Evolutionary conservation across 2,797 vertebrate species (phyloP).

Genomic region (Xyrichtys novacula): DNA sequence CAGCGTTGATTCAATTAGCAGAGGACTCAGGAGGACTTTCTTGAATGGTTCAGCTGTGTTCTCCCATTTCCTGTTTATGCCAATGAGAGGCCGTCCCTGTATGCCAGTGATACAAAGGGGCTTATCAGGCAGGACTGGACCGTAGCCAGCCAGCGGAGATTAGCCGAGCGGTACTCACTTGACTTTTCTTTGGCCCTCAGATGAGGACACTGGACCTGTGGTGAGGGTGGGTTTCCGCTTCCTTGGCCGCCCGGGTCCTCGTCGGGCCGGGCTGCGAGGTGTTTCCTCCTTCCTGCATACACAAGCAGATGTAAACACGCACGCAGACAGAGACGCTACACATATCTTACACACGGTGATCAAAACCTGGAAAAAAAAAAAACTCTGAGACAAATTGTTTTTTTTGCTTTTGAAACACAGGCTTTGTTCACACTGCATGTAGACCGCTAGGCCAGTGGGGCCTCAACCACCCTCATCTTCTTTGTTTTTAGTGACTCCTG

Average conservation of each 20-base stretch:
- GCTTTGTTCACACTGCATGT: too few species aligned
- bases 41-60: slow-evolving; percentile 63
- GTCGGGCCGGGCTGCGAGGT: slow-evolving; percentile 91
- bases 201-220: slow-evolving; percentile 72
- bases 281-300: slow-evolving; percentile 92
- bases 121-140: slow-evolving; percentile 60
- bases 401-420: too few species aligned
- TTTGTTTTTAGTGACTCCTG: too few species aligned
- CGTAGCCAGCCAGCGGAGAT: slow-evolving; percentile 42
- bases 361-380: too few species aligned
- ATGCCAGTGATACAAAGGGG: slow-evolving; percentile 48
- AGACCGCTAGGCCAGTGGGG: too few species aligned
- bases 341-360: not conserved
- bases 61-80: slow-evolving; percentile 79
- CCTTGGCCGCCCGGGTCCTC: slow-evolving; percentile 93
- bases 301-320: slow-evolving; percentile 56
- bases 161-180: slow-evolving; percentile 87
- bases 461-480: too few species aligned
- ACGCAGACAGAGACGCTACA: slow-evolving; percentile 20
- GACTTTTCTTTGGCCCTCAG: slow-evolving; percentile 87
- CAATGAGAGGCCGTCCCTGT: slow-evolving; percentile 58
- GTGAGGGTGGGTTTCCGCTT: slow-evolving; percentile 88
- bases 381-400: too few species aligned
- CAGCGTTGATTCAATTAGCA: slow-evolving; percentile 60
- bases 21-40: slow-evolving; percentile 60